Evolutionary conservation across 2,888 invertebrate species (phyloP), one percentile per base, ranked within the genome.

Genomic region (Tetragonula carbonaria): DNA sequence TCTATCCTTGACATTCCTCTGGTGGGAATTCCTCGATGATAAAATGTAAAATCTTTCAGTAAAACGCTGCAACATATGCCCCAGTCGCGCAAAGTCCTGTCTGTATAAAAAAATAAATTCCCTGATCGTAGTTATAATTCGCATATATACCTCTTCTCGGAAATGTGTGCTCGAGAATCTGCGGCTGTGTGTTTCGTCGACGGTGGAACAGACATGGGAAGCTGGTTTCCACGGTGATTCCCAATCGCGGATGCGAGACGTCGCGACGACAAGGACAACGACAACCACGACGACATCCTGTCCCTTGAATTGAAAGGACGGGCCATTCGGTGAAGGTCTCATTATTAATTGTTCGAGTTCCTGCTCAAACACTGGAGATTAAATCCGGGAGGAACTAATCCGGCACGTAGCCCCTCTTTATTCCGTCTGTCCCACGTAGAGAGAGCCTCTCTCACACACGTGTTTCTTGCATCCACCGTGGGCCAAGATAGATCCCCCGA

Each of bases 341-440:
- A 92, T 92, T 93, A 92, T 93, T 92, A 93, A 94, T 94, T 94
- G 93, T 94, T 93, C 93, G 91, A 92, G 93, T 93, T 93, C 92
- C 93, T 93, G 92, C 88, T 92, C 91, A 91, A 93, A 93, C 93
- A 92, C 91, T 91, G 91, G 38, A 89, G 90, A 93, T 93, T 93
- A 92, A 92, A 92, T 92, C 90, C 90, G 88, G 87, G 89, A 92
- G 92, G 90, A 91, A 93, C 92, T 92, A 92, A 93, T 93, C 92
- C 87, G 88, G 90, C 90, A 87, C 89, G 90, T 90, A 90, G 84
- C 74, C 76, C 78, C 87, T 85, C 88, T 82, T 82, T 87, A 87
- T 88, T 89, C 85, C 45, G 75, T 76, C 74, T 72, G 84, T 84
- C 66, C 68, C 85, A 80, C 80, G 84, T 85, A 80, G 65, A 80